phyloP scores from a whole-genome alignment of 2,113 vertebrate species.

The Coregonus clupeaformis region DNA sequence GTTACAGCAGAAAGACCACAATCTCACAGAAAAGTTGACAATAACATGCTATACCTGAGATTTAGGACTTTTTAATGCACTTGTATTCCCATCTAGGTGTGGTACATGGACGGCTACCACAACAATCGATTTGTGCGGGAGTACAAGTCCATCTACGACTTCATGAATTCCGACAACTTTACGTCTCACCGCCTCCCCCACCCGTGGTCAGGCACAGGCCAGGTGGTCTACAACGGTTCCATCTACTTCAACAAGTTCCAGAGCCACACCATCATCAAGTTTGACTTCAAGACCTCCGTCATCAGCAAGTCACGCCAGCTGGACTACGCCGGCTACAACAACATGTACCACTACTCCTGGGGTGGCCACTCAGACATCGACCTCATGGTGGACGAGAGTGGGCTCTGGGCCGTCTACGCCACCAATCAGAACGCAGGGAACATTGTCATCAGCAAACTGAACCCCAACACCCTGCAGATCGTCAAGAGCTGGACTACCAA shows the following conservation, averaged over 20 bases:
- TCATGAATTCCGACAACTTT: constrained; percentile 89
- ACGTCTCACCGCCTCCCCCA: constrained; percentile 90
- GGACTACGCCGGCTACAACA: constrained; percentile 89
- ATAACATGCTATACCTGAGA: too few relatives aligned
- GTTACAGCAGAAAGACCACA: too few relatives aligned
- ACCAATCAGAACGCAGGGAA: constrained; percentile 92
- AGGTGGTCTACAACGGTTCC: constrained; percentile 91
- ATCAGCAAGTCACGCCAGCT: constrained; percentile 86
- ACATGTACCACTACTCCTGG: constrained; percentile 93
- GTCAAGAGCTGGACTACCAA: constrained; percentile 86
- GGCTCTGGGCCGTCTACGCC: constrained; percentile 88
- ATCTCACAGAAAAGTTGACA: too few relatives aligned
- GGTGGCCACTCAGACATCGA: constrained; percentile 91
- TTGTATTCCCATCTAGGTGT: constrained; percentile 70
- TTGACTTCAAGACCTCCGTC: constrained; percentile 79
- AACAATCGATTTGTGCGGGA: constrained; percentile 91
- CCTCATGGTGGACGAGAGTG: constrained; percentile 88
- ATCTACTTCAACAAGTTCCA: constrained; percentile 95
- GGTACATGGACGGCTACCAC: constrained; percentile 94
- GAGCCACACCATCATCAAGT: constrained; percentile 89
- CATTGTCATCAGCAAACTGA: constrained; percentile 88
- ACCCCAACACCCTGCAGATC: constrained; percentile 83
- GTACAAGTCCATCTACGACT: constrained; percentile 85
- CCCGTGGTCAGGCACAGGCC: constrained; percentile 87
- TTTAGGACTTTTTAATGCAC: too few relatives aligned